These are phyloP conservation scores for Hippopotamyrus pictus DNA, from an alignment of 2,797 vertebrate genomes.

Conservation along the genomic window DNA sequence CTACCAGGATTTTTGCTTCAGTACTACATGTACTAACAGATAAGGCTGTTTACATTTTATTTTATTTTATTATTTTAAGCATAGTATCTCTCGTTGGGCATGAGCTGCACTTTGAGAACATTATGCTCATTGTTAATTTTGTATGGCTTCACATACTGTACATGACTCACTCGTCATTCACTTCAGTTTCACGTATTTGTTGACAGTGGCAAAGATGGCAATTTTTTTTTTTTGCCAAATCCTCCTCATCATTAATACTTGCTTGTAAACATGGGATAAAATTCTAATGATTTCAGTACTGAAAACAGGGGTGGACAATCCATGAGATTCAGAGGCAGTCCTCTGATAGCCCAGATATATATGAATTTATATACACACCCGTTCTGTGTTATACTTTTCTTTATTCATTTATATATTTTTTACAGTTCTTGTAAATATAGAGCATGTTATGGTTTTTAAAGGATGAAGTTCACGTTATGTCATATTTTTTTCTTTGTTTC, in stretches of 20 bases:
- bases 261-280: not conserved
- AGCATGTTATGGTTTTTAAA: not conserved
- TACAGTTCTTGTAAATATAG: not conserved
- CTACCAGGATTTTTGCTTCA: conserved; percentile 29
- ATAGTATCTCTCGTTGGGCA: conserved; percentile 20
- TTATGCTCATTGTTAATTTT: not conserved
- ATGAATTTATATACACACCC: not conserved
- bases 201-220: not conserved
- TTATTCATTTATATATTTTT: not conserved
- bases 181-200: not conserved
- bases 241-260: not conserved
- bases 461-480: not conserved
- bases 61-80: conserved; percentile 25
- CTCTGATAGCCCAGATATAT: not conserved
- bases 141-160: not conserved
- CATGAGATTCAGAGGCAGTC: not conserved
- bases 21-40: conserved; percentile 52
- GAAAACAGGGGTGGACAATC: not conserved
- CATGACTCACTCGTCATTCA: not conserved
- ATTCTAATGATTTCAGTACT: not conserved
- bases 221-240: not conserved
- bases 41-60: conserved; percentile 32
- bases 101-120: conserved; percentile 16
- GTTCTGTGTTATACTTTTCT: not conserved
- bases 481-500: not conserved